phyloP scores from a whole-genome alignment of 2,888 invertebrate species.

The Palloptera scutellata region DNA sequence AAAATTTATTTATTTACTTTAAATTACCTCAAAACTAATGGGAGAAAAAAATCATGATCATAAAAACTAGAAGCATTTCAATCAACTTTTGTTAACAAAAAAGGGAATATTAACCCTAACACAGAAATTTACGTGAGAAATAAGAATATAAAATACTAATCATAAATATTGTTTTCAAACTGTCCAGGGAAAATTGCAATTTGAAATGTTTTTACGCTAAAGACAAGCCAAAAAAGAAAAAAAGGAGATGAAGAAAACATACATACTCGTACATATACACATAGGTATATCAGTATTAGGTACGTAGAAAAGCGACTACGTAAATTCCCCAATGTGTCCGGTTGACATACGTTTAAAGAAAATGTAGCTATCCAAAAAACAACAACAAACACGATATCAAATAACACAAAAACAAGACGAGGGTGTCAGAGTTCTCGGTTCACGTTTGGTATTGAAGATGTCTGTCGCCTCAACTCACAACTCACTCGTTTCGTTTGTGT shows the following conservation, averaged over 20 bases:
- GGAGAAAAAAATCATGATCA: too few relatives aligned
- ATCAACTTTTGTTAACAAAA: too few relatives aligned
- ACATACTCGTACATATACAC: not conserved
- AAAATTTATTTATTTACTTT: too few relatives aligned
- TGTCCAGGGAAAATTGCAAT: constrained; percentile 4
- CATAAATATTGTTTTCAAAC: constrained; percentile 29
- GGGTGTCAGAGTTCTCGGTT: constrained; percentile 15
- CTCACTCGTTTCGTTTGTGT: constrained; percentile 9
- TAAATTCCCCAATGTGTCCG: constrained; percentile 37
- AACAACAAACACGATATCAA: constrained; percentile 11
- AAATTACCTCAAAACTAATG: too few relatives aligned
- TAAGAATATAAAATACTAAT: constrained; percentile 16
- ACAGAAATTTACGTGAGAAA: too few relatives aligned
- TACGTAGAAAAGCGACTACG: not conserved
- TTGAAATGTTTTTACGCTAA: too few relatives aligned
- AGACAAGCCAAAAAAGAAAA: too few relatives aligned
- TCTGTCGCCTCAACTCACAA: constrained; percentile 4
- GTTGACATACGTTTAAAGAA: constrained; percentile 27
- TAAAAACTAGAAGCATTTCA: too few relatives aligned
- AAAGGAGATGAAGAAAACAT: not conserved
- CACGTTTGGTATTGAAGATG: not conserved
- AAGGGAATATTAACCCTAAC: too few relatives aligned
- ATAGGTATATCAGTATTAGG: not conserved
- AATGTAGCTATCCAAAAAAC: not conserved
- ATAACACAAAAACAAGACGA: constrained; percentile 22